Percentiles rank a stretch among this genome's conserved stretches.
phyloP scores from a whole-genome alignment of 1,140 invertebrate genomes.

The Diorhabda carinulata region DNA sequence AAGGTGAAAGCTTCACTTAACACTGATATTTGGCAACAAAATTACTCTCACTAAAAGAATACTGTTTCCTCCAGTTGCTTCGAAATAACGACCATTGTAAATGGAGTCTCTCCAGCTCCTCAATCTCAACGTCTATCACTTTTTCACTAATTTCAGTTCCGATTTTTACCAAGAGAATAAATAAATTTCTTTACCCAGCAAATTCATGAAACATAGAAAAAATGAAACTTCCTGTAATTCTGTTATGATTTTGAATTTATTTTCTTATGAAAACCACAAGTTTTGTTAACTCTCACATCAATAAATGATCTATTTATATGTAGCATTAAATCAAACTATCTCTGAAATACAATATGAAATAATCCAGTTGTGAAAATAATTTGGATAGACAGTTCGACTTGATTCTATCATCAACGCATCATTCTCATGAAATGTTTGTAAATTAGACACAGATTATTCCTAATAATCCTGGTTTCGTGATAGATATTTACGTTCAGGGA shows the following conservation, averaged over 20 bases:
- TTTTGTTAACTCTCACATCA: background rate
- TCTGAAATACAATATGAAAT: background rate
- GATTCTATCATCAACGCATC: conserved; percentile 6
- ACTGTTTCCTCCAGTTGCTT: too few species aligned
- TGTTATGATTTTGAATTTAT: too few species aligned
- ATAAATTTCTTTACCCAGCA: too few species aligned
- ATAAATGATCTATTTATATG: background rate
- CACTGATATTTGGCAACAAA: too few species aligned
- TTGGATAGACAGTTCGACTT: conserved; percentile 12
- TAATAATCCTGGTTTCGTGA: background rate
- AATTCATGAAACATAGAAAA: background rate
- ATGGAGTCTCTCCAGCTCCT: too few species aligned
- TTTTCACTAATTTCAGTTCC: too few species aligned
- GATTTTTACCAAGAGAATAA: too few species aligned
- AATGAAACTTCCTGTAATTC: background rate
- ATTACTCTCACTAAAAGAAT: too few species aligned
- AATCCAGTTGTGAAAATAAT: conserved; percentile 21
- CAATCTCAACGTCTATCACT: too few species aligned
- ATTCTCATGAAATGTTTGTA: conserved; percentile 9
- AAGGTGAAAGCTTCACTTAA: too few species aligned
- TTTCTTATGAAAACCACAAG: too few species aligned
- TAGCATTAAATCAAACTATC: background rate
- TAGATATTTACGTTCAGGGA: background rate
- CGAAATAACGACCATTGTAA: too few species aligned
- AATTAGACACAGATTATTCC: background rate